phyloP scores from a whole-genome alignment of 1,140 invertebrate species.

The Drosophila ficusphila region DNA sequence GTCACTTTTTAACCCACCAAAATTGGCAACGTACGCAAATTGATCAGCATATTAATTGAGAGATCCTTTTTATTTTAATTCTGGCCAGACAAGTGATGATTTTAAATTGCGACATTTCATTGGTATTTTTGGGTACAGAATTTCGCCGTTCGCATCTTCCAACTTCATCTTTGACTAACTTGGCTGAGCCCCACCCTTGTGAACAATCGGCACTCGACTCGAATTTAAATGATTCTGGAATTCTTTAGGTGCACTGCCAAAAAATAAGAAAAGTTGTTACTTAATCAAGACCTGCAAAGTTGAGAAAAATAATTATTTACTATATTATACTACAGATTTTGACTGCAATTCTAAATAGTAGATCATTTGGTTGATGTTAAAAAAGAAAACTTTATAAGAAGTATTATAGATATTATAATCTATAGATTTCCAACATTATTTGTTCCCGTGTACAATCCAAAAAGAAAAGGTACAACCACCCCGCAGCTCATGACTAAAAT shows the following conservation, averaged over 20 bases:
- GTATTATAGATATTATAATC: too few species aligned
- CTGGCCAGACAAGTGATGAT: neutral
- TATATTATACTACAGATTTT: too few species aligned
- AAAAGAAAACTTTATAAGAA: too few species aligned
- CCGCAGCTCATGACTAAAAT: conserved; percentile 54
- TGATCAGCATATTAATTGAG: neutral
- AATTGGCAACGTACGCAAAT: neutral
- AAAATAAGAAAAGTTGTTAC: neutral
- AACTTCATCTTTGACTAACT: conserved; percentile 34
- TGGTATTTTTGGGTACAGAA: conserved; percentile 2
- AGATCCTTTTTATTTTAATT: neutral
- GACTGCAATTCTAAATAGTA: too few species aligned
- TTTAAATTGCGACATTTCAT: conserved; percentile 6
- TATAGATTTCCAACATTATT: neutral
- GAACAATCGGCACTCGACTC: conserved; percentile 19
- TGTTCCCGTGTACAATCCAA: neutral
- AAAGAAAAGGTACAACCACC: conserved; percentile 15
- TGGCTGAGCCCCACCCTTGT: conserved; percentile 23
- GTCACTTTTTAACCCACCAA: neutral
- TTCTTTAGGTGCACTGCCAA: neutral
- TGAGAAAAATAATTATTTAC: too few species aligned
- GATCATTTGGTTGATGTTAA: too few species aligned
- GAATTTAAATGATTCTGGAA: conserved; percentile 50
- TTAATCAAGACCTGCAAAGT: too few species aligned
- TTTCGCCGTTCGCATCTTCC: conserved; percentile 2